Percentiles rank a stretch among this genome's conserved stretches.
Conservation (phyloP, 2,888 invertebrate genomes). For the Branchipolynoe longqiensis region DNA sequence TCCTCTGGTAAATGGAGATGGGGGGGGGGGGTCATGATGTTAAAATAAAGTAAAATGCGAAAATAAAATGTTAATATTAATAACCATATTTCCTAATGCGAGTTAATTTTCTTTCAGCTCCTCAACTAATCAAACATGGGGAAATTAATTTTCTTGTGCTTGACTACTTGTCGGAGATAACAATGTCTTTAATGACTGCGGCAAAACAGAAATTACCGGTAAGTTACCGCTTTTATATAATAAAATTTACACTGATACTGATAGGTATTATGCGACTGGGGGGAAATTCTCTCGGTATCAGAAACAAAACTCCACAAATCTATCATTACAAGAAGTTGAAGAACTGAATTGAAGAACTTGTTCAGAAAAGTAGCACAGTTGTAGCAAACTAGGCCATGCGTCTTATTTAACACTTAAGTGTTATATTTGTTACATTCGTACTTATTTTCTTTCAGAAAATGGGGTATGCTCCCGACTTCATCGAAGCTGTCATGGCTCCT, state of each 20-base stretch:
- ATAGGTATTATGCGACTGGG: neutral
- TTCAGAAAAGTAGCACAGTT: too few species aligned
- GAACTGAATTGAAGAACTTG: too few species aligned
- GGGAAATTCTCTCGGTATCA: neutral
- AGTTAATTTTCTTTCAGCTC: slow-evolving; percentile 77
- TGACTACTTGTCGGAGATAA: slow-evolving; percentile 84
- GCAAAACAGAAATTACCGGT: slow-evolving; percentile 82
- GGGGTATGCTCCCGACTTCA: slow-evolving; percentile 83
- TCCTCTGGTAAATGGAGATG: too few species aligned
- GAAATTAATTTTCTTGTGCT: slow-evolving; percentile 83
- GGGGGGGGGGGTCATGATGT: too few species aligned
- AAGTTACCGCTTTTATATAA: slow-evolving; percentile 59
- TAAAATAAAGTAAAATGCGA: too few species aligned
- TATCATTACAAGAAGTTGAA: too few species aligned
- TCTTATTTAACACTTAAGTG: neutral
- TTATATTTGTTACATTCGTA: neutral
- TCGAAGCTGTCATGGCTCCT: slow-evolving; percentile 81
- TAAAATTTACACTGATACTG: too few species aligned
- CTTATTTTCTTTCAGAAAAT: slow-evolving; percentile 76
- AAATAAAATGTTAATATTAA: too few species aligned
- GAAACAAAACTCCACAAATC: neutral
- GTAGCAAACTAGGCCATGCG: too few species aligned
- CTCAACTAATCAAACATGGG: slow-evolving; percentile 82
- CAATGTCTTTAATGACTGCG: slow-evolving; percentile 83
- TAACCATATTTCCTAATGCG: too few species aligned